Conservation (phyloP, 2,888 invertebrate species). For the Mythimna pallens region DNA sequence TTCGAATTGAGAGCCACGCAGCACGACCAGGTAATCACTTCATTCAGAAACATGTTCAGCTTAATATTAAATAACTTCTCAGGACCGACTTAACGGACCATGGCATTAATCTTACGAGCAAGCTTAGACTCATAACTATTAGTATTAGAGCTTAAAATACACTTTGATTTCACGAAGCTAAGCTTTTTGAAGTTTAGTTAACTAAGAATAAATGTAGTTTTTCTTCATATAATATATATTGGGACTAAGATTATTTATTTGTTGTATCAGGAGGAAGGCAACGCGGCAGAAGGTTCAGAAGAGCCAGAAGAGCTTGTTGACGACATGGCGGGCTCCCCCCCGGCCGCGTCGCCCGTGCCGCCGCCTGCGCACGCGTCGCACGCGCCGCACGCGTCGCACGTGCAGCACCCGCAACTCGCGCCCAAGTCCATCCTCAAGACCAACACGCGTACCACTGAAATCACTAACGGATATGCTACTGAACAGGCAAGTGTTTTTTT, state of each 20-base stretch:
- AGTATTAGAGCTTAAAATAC: too few relatives aligned
- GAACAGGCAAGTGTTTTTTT: conserved; percentile 52
- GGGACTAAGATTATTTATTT: too few relatives aligned
- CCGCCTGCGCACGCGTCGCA: conserved; percentile 55
- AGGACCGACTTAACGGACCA: too few relatives aligned
- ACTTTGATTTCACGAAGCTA: too few relatives aligned
- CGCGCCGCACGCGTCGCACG: conserved; percentile 66
- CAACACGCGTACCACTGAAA: conserved; percentile 64
- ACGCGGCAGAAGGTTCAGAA: conserved; percentile 70
- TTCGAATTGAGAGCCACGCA: conserved; percentile 97
- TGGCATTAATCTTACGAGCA: too few relatives aligned
- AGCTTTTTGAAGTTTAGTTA: too few relatives aligned
- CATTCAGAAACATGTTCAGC: neutral
- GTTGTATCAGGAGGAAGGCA: conserved; percentile 70
- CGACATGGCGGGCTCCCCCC: conserved; percentile 48
- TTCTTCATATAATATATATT: too few relatives aligned
- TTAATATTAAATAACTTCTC: too few relatives aligned
- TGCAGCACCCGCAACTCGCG: conserved; percentile 64
- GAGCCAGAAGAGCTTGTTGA: conserved; percentile 69
- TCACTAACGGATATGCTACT: conserved; percentile 81
- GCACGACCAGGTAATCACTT: conserved; percentile 87
- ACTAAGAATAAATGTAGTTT: too few relatives aligned
- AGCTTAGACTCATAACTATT: too few relatives aligned
- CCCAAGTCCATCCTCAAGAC: conserved; percentile 88
- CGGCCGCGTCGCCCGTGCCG: conserved; percentile 45